Evolutionary conservation across 2,888 invertebrate genomes (phyloP), one percentile per base, ranked within the genome.

Genomic region (Tetranychus piercei): DNA sequence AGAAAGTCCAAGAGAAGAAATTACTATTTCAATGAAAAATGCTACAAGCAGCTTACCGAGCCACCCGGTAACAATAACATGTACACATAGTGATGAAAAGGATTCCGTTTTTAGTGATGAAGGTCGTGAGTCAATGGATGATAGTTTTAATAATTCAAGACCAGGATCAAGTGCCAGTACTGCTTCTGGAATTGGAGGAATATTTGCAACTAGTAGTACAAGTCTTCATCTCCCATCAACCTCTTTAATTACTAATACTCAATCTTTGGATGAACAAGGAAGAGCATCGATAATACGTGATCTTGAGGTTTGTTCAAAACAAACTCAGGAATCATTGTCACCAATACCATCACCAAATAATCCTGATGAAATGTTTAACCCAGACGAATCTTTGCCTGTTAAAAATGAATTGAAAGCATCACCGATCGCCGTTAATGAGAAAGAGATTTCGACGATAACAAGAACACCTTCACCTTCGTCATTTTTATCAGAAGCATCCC

Each of bases 231-330:
- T 73, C 18, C 45, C 44, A 71, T 72, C 66, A 45, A 65, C 71
- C 44, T 76, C 78, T n/a, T 72, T 77, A 6, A 76, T 77, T 4
- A 45, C 77, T 44, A 78, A 77, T 72, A 77, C 76, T 69, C 79
- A 79, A 74, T 77, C 77, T 74, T 72, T 77, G 44, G 76, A 77
- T 66, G 76, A 74, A 5, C 74, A 75, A 22, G 76, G 76, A 23
- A 71, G 77, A 67, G 77, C 76, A 55, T 75, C 78, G 15, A 66
- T 77, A 55, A 6, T 69, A 18, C 74, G 73, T 11, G 76, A 77
- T 5, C 76, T 78, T 20, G 75, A 76, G 11, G 71, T 71, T 23
- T 20, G 20, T 11, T 8, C 18, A n/a, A 71, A 34, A 43, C 34
- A 44, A 8, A 34, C 6, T 44, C 18, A 34, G 15, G 9, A n/a